phyloP scores from a whole-genome alignment of 2,797 vertebrate genomes.

The Tangara arthus region DNA sequence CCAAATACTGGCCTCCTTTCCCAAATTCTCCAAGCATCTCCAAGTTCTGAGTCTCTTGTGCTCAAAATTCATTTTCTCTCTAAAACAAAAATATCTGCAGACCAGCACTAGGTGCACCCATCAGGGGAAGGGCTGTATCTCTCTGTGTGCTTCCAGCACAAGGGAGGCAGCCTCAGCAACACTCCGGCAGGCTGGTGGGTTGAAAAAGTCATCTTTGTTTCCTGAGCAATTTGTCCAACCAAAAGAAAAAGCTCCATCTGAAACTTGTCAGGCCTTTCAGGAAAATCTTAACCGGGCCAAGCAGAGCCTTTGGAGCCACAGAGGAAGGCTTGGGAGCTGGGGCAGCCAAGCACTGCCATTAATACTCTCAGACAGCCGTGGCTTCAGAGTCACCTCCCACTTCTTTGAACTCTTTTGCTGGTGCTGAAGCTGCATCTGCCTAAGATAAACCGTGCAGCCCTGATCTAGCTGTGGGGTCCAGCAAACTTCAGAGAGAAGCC shows the following conservation, averaged over 20 bases:
- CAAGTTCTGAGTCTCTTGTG: not conserved
- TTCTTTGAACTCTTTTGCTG: not conserved
- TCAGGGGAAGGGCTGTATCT: not conserved
- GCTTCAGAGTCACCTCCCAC: not conserved
- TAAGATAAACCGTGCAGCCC: not conserved
- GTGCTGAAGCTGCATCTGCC: not conserved
- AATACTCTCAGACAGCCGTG: not conserved
- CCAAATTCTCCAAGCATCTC: not conserved
- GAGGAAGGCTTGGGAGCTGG: not conserved
- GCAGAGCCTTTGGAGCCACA: not conserved
- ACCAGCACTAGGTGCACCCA: not conserved
- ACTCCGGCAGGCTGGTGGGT: rapidly evolving
- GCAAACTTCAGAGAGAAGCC: slow-evolving; percentile 2
- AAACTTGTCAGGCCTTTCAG: not conserved
- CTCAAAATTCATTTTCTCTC: not conserved
- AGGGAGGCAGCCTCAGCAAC: not conserved
- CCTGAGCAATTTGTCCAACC: not conserved
- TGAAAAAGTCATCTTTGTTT: not conserved
- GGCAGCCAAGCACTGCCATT: not conserved
- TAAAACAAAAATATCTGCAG: not conserved
- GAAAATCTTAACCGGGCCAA: rapidly evolving
- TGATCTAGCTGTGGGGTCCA: not conserved
- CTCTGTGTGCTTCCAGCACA: not conserved
- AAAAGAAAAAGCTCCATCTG: not conserved
- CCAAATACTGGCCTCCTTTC: not conserved